Evolutionary conservation across 2,888 invertebrate genomes (phyloP), one percentile per base, ranked within the genome.

Genomic region (Pristionchus mayeri): DNA sequence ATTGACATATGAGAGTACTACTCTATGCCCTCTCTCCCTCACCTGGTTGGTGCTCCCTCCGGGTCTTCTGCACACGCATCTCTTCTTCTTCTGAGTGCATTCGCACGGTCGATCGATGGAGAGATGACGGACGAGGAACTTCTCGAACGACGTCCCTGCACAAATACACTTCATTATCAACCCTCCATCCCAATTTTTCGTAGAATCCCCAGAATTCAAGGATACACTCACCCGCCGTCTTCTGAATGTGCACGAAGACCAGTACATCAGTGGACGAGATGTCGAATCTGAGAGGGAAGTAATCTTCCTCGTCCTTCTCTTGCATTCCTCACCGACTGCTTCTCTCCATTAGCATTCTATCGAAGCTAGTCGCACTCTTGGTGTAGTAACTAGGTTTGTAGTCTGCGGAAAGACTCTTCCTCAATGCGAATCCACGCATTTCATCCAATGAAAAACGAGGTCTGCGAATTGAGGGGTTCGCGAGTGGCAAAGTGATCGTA

Each of bases 201-300:
- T 21, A 21, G 13, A 54, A 34, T 24, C 71, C 9, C 24, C 40
- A 37, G 0, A 9, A 40, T 37, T 71, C 37, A n/a, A 3, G 3
- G 11, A 21, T 21, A 40, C 6, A 50, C 71, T 50, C 34, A 84
- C 84, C 84, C 84, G 98, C 98, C 83, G 98, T 99, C 94, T 99
- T 99, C 94, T 99, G 99, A 93, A 99, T 98, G 93, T 99, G 98
- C 89, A 99, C 94, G 95, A 99, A 95, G 84, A 99, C 98, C 95
- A 99, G 96, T 85, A 99, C 98, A 94, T 99, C 98, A 92, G 96
- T 96, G 18, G 96, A 96, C n/a, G 92, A 90, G 21, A 93, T 89
- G 87, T 93, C 90, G 57, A 94, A 92, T 13, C 89, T 90, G 60
- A 48, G 13, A 13, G 13, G 40, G 27, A 11, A 6, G 30, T 24